Conservation (phyloP, 1,140 invertebrate species). For the Sesamia nonagrioides region DNA sequence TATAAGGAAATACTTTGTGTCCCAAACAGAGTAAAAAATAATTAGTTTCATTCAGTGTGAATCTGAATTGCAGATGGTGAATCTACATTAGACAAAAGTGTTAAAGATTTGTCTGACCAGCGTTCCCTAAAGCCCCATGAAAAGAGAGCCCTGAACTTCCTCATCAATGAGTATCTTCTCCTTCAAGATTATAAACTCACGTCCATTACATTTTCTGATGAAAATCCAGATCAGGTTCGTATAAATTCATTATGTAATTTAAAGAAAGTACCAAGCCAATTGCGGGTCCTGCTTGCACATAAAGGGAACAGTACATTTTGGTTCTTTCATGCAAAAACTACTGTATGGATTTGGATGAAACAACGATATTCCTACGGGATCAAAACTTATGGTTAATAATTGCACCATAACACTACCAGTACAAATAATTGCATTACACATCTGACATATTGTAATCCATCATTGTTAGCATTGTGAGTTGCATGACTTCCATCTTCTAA, state of each 20-base stretch:
- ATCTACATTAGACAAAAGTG: conserved; percentile 83
- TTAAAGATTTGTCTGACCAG: conserved; percentile 78
- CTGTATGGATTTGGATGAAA: too few relatives aligned
- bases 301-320: too few relatives aligned
- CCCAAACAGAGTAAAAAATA: neutral
- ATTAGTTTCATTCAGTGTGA: neutral
- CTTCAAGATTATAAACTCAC: conserved; percentile 95
- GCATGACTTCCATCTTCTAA: neutral
- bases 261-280: neutral
- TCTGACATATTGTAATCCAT: neutral
- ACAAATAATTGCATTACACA: neutral
- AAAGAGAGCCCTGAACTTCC: conserved; percentile 94
- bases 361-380: too few relatives aligned
- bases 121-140: conserved; percentile 93
- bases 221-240: conserved; percentile 94
- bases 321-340: too few relatives aligned
- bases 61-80: conserved; percentile 76
- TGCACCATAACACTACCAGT: too few relatives aligned
- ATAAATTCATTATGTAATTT: neutral
- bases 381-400: too few relatives aligned
- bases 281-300: too few relatives aligned
- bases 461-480: neutral
- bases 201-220: conserved; percentile 97
- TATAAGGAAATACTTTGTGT: too few relatives aligned
- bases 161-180: conserved; percentile 96